These are phyloP conservation scores for Meiosimyza decipiens DNA, from an alignment of 2,888 invertebrate species.

Conservation along the genomic window DNA sequence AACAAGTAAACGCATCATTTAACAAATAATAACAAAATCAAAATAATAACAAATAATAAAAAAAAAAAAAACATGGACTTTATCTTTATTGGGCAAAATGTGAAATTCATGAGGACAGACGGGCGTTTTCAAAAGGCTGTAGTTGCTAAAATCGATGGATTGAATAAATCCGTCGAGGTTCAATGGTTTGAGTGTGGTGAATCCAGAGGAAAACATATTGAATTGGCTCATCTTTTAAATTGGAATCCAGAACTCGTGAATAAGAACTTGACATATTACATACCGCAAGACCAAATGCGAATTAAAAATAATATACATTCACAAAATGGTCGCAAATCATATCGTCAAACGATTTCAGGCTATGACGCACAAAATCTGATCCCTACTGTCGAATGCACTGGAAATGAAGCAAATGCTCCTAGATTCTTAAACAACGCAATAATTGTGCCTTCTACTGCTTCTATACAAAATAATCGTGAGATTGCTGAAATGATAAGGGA, in stretches of 20 bases:
- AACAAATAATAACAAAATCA: too few species aligned
- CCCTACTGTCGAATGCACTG: slow-evolving; percentile 42
- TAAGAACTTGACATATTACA: slow-evolving; percentile 63
- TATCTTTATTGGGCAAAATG: too few species aligned
- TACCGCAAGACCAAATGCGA: slow-evolving; percentile 54
- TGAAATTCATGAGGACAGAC: too few species aligned
- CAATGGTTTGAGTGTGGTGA: slow-evolving; percentile 99
- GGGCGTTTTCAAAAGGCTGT: slow-evolving; percentile 91
- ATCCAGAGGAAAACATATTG: slow-evolving; percentile 99
- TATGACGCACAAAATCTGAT: slow-evolving; percentile 28
- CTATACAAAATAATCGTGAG: slow-evolving; percentile 70
- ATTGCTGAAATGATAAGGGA: slow-evolving; percentile 75
- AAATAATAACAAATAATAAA: too few species aligned
- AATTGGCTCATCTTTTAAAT: slow-evolving; percentile 87
- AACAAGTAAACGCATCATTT: too few species aligned
- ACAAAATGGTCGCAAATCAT: slow-evolving; percentile 56
- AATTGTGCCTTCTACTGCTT: slow-evolving; percentile 49
- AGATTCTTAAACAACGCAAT: slow-evolving; percentile 51
- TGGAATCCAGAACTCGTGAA: slow-evolving; percentile 85
- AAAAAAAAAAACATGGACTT: too few species aligned
- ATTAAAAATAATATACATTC: slow-evolving; percentile 54
- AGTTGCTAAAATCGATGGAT: slow-evolving; percentile 91
- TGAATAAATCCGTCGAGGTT: slow-evolving; percentile 91
- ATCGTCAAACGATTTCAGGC: slow-evolving; percentile 52
- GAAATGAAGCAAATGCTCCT: slow-evolving; percentile 66